phyloP scores from a whole-genome alignment of 23 tunicate genomes.

The Corella eumyota region DNA sequence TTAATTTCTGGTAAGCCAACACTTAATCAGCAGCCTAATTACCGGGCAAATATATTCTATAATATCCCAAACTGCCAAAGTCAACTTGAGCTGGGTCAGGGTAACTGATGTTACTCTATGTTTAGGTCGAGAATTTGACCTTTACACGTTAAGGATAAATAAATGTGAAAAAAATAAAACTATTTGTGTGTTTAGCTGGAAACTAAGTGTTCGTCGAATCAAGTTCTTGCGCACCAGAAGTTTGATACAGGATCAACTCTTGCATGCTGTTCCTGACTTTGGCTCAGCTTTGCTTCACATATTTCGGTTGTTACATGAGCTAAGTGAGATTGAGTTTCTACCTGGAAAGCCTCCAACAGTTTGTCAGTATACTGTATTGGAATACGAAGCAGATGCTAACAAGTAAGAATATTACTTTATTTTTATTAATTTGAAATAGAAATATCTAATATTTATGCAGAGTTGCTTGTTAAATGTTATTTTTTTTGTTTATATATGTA shows the following conservation, averaged over 20 bases:
- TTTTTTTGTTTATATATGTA: no score
- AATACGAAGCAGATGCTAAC: conserved; percentile 31
- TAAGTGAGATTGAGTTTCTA: conserved; percentile 32
- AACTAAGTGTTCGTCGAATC: conserved; percentile 24
- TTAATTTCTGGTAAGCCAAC: no score
- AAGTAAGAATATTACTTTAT: conserved; percentile 16
- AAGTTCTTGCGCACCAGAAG: conserved; percentile 13
- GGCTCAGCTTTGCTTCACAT: conserved; percentile 71
- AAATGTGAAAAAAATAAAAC: no score
- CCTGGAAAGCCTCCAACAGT: conserved; percentile 30
- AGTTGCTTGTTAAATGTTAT: neutral
- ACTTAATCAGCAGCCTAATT: no score
- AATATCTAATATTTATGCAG: neutral
- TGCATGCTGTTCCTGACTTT: conserved; percentile 64
- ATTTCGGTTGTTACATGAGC: conserved; percentile 54
- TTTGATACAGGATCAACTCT: conserved; percentile 14
- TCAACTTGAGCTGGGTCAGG: no score
- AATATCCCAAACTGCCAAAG: no score
- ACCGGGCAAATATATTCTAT: no score
- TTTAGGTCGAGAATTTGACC: no score
- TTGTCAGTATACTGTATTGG: conserved; percentile 16
- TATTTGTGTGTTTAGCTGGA: no score
- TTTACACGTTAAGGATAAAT: no score
- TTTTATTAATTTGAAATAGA: no score
- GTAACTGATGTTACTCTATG: no score